Conservation (phyloP, 2,113 vertebrate species). For the Sorex araneus region DNA sequence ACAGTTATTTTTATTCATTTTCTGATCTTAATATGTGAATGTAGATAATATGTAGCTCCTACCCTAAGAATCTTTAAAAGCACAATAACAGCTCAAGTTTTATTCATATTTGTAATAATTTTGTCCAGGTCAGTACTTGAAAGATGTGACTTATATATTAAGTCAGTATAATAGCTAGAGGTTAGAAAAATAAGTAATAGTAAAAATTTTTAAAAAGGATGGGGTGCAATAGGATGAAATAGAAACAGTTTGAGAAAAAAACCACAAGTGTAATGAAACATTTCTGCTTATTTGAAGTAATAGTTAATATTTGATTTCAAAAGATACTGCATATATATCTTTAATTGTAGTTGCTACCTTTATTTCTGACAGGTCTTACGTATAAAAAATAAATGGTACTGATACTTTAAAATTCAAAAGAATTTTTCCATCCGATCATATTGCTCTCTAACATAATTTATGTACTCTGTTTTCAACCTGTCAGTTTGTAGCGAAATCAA, state of each 20-base stretch:
- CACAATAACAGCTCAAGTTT: conserved; percentile 52
- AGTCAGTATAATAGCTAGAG: conserved; percentile 14
- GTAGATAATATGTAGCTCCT: conserved; percentile 62
- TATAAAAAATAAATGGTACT: conserved; percentile 50
- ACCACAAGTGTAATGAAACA: conserved; percentile 39
- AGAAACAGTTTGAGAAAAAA: conserved; percentile 40
- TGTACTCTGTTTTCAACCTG: conserved; percentile 69
- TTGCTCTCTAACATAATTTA: conserved; percentile 69
- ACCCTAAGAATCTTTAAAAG: conserved; percentile 55
- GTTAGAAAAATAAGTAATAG: conserved; percentile 43
- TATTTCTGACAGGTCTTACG: conserved; percentile 52
- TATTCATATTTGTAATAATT: conserved; percentile 61
- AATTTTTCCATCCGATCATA: conserved; percentile 55
- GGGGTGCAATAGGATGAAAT: conserved; percentile 28
- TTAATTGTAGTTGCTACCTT: conserved; percentile 23
- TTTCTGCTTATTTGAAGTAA: conserved; percentile 50
- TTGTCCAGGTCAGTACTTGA: conserved; percentile 55
- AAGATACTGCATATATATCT: conserved; percentile 40
- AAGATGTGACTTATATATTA: conserved; percentile 27
- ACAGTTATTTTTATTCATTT: conserved; percentile 39
- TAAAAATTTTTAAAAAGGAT: not conserved
- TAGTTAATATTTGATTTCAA: conserved; percentile 49
- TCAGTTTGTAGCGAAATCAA: conserved; percentile 65
- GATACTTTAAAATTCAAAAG: conserved; percentile 63
- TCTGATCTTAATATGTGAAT: conserved; percentile 67